A percentile compares a stretch with the other conserved stretches of the same genome.
phyloP scores from a whole-genome alignment of 2,797 vertebrate genomes.

The Falco naumanni region DNA sequence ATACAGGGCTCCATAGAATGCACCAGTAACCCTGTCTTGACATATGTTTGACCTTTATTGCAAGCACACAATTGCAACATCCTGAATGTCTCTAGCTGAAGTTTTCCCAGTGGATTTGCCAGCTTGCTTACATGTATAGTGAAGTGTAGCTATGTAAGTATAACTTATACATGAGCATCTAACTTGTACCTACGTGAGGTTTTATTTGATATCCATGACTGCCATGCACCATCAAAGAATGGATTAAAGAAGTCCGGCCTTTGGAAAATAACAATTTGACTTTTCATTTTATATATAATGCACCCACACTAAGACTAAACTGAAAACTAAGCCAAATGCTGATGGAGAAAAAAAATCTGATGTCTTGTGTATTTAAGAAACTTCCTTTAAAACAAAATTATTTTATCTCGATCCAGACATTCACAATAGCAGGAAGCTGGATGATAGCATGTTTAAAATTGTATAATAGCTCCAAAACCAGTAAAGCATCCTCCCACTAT shows the following conservation, averaged over 20 bases:
- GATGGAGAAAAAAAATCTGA: neutral
- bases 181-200: rapidly evolving
- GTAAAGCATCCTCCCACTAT: neutral
- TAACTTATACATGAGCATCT: neutral
- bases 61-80: constrained; percentile 8
- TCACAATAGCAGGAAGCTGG: constrained; percentile 71
- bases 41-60: constrained; percentile 37
- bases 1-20: neutral
- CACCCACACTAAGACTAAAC: neutral
- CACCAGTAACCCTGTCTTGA: constrained; percentile 33
- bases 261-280: neutral
- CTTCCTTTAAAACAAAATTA: constrained; percentile 48
- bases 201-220: neutral
- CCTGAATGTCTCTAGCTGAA: constrained; percentile 11
- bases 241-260: neutral
- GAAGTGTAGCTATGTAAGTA: neutral
- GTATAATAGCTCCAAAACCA: constrained; percentile 19
- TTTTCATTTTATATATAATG: neutral
- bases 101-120: constrained; percentile 16
- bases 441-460: constrained; percentile 12
- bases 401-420: constrained; percentile 41
- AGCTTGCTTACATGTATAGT: neutral
- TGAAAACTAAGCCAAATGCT: constrained; percentile 22
- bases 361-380: neutral
- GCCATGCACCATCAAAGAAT: neutral